Evolutionary conservation across 2,888 invertebrate genomes (phyloP), one percentile per base, ranked within the genome.

Genomic region (Plusia festucae): DNA sequence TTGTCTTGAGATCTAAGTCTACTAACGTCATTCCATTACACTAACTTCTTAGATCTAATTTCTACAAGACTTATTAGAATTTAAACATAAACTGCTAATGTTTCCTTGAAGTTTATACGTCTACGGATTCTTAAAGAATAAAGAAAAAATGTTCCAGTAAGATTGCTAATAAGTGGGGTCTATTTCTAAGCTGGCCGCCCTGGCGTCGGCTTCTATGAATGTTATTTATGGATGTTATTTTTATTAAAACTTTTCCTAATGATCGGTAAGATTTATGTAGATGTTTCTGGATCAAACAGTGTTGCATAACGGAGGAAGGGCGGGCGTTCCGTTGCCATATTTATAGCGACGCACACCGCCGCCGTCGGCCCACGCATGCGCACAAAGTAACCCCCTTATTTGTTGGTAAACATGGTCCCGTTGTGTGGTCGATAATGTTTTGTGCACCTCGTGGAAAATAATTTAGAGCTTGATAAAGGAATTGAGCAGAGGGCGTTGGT

Each of bases 261-360:
- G 77, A 80, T 80, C 70, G 53, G 53, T 56, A 71, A 76, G 84
- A 87, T 84, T 85, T 84, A 83, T 84, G 70, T 56, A 79, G 87
- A 88, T 89, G 89, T 88, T 90, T 89, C 88, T 88, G 85, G 88
- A 90, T 86, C 85, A 87, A 88, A 87, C 74, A 73, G 76, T 84
- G 87, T 92, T 93, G 91, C 91, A 91, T 93, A 93, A 94, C 89
- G 85, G 70, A 80, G 85, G 87, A 81, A 80, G 87, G 82, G 79
- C 80, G 79, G 86, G 87, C 83, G 85, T 84, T 82, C 78, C 83
- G 85, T 81, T 86, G 85, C 83, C 85, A 79, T 85, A 86, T 89
- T 85, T 87, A 89, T 89, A 85, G 76, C 58, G 63, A 78, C 82
- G 68, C 83, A 70, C 80, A 82, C 81, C 71, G 61, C 73, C 60